Conservation (phyloP, 2,797 vertebrate species). For the Pteronotus mesoamericanus region DNA sequence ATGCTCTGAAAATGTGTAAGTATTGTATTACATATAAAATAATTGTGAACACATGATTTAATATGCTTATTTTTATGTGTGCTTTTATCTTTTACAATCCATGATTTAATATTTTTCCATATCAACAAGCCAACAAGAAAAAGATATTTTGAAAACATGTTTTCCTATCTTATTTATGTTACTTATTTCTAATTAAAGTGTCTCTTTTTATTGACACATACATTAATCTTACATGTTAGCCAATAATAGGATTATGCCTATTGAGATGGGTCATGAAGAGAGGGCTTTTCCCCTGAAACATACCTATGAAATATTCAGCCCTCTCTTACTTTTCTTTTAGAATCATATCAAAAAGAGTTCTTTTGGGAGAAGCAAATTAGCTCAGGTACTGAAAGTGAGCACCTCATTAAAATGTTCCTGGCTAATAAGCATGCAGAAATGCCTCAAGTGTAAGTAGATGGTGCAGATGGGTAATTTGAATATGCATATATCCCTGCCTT, state of each 20-base stretch:
- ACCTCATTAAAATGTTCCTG: slow-evolving; percentile 67
- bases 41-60: background rate
- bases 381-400: slow-evolving; percentile 53
- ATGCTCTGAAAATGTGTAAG: background rate
- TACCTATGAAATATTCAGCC: slow-evolving; percentile 17
- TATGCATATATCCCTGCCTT: slow-evolving; percentile 67
- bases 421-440: slow-evolving; percentile 64
- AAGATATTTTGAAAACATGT: background rate
- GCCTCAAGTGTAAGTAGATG: slow-evolving; percentile 64
- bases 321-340: slow-evolving; percentile 50
- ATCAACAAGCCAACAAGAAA: slow-evolving; percentile 5
- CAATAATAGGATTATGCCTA: background rate
- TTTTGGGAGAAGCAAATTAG: slow-evolving; percentile 62
- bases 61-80: slow-evolving; percentile 14
- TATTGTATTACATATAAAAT: slow-evolving; percentile 15
- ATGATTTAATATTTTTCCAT: background rate
- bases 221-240: slow-evolving; percentile 33
- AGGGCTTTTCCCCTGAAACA: slow-evolving; percentile 21
- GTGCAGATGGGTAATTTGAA: slow-evolving; percentile 70
- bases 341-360: slow-evolving; percentile 44
- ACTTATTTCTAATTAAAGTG: slow-evolving; percentile 32
- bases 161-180: slow-evolving; percentile 20
- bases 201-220: background rate
- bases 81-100: background rate
- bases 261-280: background rate